Conservation (phyloP, 2,113 vertebrate genomes). For the Lipotes vexillifer region DNA sequence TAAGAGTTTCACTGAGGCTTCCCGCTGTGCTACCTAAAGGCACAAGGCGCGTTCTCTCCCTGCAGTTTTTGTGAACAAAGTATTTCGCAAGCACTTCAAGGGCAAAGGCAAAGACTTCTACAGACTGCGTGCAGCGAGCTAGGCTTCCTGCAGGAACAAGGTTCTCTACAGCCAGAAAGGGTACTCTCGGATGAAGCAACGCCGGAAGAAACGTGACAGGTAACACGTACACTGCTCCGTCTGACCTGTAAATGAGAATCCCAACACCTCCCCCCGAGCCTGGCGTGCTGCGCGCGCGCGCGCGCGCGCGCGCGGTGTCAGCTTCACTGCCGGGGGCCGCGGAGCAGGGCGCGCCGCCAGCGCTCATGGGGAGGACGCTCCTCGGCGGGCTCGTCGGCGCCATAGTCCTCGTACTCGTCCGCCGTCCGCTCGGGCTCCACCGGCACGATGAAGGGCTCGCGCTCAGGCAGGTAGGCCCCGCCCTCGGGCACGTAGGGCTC, state of each 20-base stretch:
- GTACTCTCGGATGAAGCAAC: slow-evolving; percentile 21
- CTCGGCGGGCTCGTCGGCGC: slow-evolving; percentile 83
- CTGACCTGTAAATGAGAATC: slow-evolving; percentile 69
- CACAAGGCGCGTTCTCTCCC: slow-evolving; percentile 54
- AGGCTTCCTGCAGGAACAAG: slow-evolving; percentile 64
- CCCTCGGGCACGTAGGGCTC: slow-evolving; percentile 87
- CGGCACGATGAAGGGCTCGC: slow-evolving; percentile 85
- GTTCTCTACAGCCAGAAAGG: slow-evolving; percentile 58
- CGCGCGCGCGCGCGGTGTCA: not conserved
- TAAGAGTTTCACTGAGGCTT: slow-evolving; percentile 57
- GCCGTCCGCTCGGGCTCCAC: slow-evolving; percentile 85
- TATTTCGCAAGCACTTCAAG: slow-evolving; percentile 78
- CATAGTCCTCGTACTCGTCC: slow-evolving; percentile 90
- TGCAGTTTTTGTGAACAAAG: slow-evolving; percentile 68
- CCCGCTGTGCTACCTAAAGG: slow-evolving; percentile 66
- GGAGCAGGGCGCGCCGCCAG: slow-evolving; percentile 60
- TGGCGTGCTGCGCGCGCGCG: not conserved
- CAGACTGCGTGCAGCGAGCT: slow-evolving; percentile 39
- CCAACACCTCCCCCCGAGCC: slow-evolving; percentile 31
- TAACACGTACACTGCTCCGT: slow-evolving; percentile 42
- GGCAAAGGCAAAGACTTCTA: slow-evolving; percentile 57
- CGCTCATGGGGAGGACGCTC: slow-evolving; percentile 82
- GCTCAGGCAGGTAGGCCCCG: slow-evolving; percentile 86
- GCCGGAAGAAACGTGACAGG: slow-evolving; percentile 28
- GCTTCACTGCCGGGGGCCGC: not conserved